Base-by-base conservation (phyloP, 2,797 vertebrate species). In the Ctenochaetus hawaiiensis region DNA sequence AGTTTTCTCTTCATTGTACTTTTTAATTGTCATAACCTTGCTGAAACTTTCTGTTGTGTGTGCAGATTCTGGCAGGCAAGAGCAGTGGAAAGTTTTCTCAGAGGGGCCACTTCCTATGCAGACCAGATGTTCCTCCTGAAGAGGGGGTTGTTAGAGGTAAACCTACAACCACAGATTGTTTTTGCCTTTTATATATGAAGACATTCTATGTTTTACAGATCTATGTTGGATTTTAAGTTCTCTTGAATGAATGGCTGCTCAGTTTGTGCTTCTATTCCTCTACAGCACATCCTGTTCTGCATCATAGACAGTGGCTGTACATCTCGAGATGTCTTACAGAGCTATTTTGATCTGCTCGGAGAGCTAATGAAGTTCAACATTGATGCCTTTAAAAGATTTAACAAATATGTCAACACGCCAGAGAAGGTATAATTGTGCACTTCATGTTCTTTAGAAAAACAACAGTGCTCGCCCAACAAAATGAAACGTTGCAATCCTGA, bases 341-440 rank as follows among this genome's bases (percentile, higher is more conserved):
- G 98, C 93, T 99, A 99, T 91, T 99, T 99, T 74, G 98, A 99
- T 89, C 96, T 99, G 62, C 95, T 99, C 43, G 98, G 98, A 65
- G 98, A 99, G 74, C 96, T 99, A 78, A 99, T 99, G 98, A 99
- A 99, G 92, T 99, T 99, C 92, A 99, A 99, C 78, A 97, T 98
- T 6, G 97, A 99, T 72, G 98, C 98, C 41, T 99, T 99, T 91
- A 98, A 98, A 93, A 96, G 97, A 90, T 99, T 99, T 93, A 99
- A 99, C 94, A 99, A 97, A 91, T 99, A 99, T 23, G 97, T 99
- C 89, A 98, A 98, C 94, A 98, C 97, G 5, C 96, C 98, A 65
- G 98, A 98, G 83, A 99, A 99, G 97, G 98, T 99, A 94, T 77
- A 23, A 65, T 8, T n/a, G 1, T 5, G 26, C 8, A 37, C 10